Base-by-base conservation (phyloP, 2,888 invertebrate genomes). In the Axea sp. region DNA sequence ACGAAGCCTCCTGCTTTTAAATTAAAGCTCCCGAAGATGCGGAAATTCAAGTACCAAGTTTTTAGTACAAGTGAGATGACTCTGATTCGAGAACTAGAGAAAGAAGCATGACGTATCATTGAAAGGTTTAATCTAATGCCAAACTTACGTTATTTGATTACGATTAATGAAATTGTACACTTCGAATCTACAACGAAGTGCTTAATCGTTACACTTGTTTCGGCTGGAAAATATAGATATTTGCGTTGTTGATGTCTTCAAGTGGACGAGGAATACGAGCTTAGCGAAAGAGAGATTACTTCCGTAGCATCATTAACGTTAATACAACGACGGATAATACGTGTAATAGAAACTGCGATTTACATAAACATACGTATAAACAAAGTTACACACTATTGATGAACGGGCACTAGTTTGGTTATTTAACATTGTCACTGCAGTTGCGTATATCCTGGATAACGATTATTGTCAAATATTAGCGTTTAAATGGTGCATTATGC, bases 221-320 rank as follows among this genome's bases (percentile, higher is more conserved):
- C 30, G 30, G 22, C 39, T 45, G 43, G 51, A 65, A 65, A 71
- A 55, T 59, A 59, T 55, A 47, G 55, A 71, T 65, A 60, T 65
- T 64, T 41, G 30, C 41, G 59, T 57, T 53, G 57, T 65, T 71
- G 60, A 60, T 69, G 51, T 64, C 51, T 49, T 73, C 68, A 62
- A 68, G 62, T 64, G 73, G 64, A 62, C 62, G 51, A 64, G 51
- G 57, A 64, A 33, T 41, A 71, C 26, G 65, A 51, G 59, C 31
- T 65, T 57, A 51, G 49, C 30, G 59, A 59, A 69, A 69, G 69
- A 65, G 60, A 71, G 49, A 69, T 74, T 69, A 69, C 64, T 69
- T 55, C 60, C 51, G 65, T 67, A 74, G 65, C 49, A 60, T 47
- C 59, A 71, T 75, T 71, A 71, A 67, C 67, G 65, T 75, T 75